Percentiles rank a stretch among this genome's conserved stretches.
phyloP scores from a whole-genome alignment of 2,113 vertebrate genomes.

The Athene cunicularia region DNA sequence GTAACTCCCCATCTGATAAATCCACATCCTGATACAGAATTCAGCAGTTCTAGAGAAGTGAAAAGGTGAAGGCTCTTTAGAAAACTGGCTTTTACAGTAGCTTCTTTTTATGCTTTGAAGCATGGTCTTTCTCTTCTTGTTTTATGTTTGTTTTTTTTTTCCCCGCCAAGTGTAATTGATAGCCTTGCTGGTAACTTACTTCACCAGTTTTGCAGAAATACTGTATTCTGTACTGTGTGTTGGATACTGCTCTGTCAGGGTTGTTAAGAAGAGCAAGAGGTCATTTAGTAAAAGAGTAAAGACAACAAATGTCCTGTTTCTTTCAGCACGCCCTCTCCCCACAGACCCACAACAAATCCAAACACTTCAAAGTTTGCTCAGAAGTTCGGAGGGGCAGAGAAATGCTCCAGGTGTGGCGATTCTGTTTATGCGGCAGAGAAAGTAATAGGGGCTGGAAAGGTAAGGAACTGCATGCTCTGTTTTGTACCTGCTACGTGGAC shows the following conservation, averaged over 20 bases:
- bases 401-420: conserved; percentile 90
- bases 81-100: background rate
- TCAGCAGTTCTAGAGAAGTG: background rate
- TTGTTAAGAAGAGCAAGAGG: background rate
- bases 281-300: background rate
- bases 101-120: background rate
- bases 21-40: background rate
- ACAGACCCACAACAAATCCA: conserved; percentile 88
- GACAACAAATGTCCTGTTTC: background rate
- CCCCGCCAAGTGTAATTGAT: background rate
- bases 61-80: background rate
- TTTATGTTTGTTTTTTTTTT: background rate
- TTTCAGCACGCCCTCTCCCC: conserved; percentile 74
- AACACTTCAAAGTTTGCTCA: conserved; percentile 94
- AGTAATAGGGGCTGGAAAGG: conserved; percentile 95
- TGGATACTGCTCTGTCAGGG: background rate
- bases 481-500: fast-evolving
- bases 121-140: background rate
- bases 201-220: background rate
- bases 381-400: conserved; percentile 91
- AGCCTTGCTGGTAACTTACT: background rate
- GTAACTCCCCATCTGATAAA: background rate
- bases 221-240: background rate
- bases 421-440: conserved; percentile 94
- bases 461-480: conserved; percentile 19